Conservation (phyloP, 2,888 invertebrate genomes). For the Apamea anceps region DNA sequence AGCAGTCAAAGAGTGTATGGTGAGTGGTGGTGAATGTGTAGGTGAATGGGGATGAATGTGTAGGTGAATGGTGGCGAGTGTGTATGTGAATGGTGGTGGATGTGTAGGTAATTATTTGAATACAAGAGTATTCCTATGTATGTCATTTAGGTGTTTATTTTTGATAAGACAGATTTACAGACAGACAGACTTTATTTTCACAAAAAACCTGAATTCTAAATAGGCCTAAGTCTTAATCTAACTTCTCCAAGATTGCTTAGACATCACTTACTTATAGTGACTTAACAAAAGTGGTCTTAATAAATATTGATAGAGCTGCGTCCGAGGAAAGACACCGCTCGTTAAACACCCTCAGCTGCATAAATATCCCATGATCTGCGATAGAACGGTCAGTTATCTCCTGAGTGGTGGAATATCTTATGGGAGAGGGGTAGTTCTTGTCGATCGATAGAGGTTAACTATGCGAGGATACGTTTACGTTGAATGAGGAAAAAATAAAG, state of each 20-base stretch:
- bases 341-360: slow-evolving; percentile 60
- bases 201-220: background rate
- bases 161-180: background rate
- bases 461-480: slow-evolving; percentile 23
- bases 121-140: too few relatives aligned
- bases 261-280: slow-evolving; percentile 15
- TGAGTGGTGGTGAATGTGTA: too few relatives aligned
- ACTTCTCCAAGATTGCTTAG: background rate
- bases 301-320: slow-evolving; percentile 71
- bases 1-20: too few relatives aligned
- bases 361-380: slow-evolving; percentile 67
- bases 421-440: slow-evolving; percentile 26
- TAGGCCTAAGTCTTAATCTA: background rate
- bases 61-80: too few relatives aligned
- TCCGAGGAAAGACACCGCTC: slow-evolving; percentile 54
- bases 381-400: slow-evolving; percentile 62
- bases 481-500: background rate
- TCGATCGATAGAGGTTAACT: slow-evolving; percentile 54
- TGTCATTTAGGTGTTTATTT: background rate
- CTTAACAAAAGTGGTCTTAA: slow-evolving; percentile 54
- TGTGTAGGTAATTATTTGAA: too few relatives aligned
- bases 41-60: too few relatives aligned
- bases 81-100: too few relatives aligned
- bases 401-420: slow-evolving; percentile 57
- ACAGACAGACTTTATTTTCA: background rate